Evolutionary conservation across 2,888 invertebrate genomes (phyloP).

Genomic region (Trichacis sp.): DNA sequence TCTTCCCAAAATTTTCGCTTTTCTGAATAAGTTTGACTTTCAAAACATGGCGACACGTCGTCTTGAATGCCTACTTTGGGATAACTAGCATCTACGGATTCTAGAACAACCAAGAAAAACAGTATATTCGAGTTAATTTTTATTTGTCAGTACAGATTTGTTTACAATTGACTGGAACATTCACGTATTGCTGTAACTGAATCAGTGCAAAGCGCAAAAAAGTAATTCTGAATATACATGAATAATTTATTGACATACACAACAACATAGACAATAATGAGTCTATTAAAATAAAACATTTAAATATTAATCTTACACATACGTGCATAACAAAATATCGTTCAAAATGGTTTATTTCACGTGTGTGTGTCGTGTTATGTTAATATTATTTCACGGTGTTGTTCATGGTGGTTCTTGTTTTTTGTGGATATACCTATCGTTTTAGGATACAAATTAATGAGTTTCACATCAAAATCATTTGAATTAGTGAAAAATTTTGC

Average conservation of each 20-base stretch:
- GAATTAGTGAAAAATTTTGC: no score
- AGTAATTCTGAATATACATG: not conserved
- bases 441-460: no score
- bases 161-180: conserved; percentile 28
- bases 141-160: conserved; percentile 29
- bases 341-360: conserved; percentile 20
- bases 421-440: no score
- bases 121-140: conserved; percentile 49
- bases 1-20: conserved; percentile 67
- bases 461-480: no score
- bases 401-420: conserved; percentile 62
- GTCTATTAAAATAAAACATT: conserved; percentile 30
- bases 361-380: conserved; percentile 36
- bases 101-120: conserved; percentile 66
- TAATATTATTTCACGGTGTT: conserved; percentile 61
- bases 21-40: conserved; percentile 65
- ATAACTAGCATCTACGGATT: conserved; percentile 67
- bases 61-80: conserved; percentile 55
- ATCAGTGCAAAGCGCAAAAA: conserved; percentile 19
- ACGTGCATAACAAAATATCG: conserved; percentile 25
- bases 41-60: conserved; percentile 53
- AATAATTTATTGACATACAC: no score
- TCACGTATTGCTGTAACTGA: conserved; percentile 5
- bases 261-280: conserved; percentile 34
- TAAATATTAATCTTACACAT: conserved; percentile 29